These are phyloP conservation scores for Scaptomyza montana DNA, from an alignment of 1,140 invertebrate species.

Conservation along the genomic window DNA sequence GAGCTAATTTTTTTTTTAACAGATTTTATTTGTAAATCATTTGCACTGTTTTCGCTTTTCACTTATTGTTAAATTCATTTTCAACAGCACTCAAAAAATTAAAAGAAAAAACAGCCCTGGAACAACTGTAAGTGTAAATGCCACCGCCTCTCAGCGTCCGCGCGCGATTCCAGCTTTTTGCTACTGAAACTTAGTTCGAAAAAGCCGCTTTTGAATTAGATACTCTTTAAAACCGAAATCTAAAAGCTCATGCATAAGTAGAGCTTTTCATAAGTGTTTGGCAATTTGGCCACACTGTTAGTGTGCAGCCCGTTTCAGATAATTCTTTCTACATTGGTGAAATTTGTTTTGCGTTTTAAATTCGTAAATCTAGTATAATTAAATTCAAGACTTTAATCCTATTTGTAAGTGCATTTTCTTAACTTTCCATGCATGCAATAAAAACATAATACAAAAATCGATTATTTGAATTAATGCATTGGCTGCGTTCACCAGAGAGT, in stretches of 20 bases:
- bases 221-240: conserved; percentile 29
- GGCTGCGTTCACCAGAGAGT: too few species aligned
- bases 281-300: conserved; percentile 9
- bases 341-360: too few species aligned
- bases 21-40: conserved; percentile 1
- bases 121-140: conserved; percentile 15
- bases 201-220: conserved; percentile 38
- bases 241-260: conserved; percentile 17
- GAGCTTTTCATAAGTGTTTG: conserved; percentile 21
- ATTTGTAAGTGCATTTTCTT: too few species aligned
- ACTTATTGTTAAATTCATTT: conserved; percentile 8
- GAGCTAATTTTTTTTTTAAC: not conserved
- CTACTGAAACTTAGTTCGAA: conserved; percentile 52
- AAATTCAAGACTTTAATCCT: too few species aligned
- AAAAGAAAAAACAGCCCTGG: conserved; percentile 17
- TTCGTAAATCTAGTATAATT: too few species aligned
- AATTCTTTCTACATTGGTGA: not conserved
- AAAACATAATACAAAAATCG: not conserved
- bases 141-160: conserved; percentile 28
- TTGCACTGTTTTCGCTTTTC: conserved; percentile 2
- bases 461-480: not conserved
- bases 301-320: not conserved
- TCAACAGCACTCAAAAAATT: conserved; percentile 10
- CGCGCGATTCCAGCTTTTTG: conserved; percentile 47
- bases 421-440: too few species aligned